Evolutionary conservation across 2,797 vertebrate species (phyloP), one percentile per base, ranked within the genome.

Genomic region (Fundulus diaphanus): DNA sequence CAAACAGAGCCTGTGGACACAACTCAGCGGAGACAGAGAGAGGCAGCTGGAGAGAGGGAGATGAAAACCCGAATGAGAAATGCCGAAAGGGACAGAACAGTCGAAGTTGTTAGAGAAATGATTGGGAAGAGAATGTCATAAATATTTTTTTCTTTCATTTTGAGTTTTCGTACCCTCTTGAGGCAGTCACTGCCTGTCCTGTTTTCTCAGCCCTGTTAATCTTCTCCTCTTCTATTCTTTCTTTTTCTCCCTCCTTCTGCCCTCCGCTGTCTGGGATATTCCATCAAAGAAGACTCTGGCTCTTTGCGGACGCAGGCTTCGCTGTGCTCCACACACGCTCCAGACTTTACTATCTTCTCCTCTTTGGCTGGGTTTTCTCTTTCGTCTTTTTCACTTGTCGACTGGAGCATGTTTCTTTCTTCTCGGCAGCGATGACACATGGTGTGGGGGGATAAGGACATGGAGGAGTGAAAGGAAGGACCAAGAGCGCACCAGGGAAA

Each of bases 1-100:
- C 87, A 77, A 88, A 83, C 72, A 85, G 73, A 91, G 89, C 88
- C 91, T 71, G 80, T 83, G 86, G 89, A 88, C 82, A 86, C 74
- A 79, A 85, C 68, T 84, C 72, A 79, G 73, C 56, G 29, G 73
- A 83, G 74, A 70, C 70, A 0, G 69, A 78, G 68, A 5, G 54
- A 81, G 49, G 74, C 46, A 67, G 73, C 18, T 52, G 54, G 72
- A 76, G 37, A 69, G 57, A 79, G 67, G 11, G 76, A 87, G 77
- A 86, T 84, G 46, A 82, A 85, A 79, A 68, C 70, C 66, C 66
- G 77, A 81, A 83, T 75, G 66, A 73, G 81, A 81, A 85, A 74
- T 0, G 72, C 85, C 76, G 12, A 80, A 81, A 83, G 88, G 73
- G 77, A 88, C 82, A 90, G 57, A 88, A 16, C 44, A 81, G 70